Evolutionary conservation across 53 echinoderm and acorn worm genomes (phyloP).

Genomic region (Crossaster papposus): DNA sequence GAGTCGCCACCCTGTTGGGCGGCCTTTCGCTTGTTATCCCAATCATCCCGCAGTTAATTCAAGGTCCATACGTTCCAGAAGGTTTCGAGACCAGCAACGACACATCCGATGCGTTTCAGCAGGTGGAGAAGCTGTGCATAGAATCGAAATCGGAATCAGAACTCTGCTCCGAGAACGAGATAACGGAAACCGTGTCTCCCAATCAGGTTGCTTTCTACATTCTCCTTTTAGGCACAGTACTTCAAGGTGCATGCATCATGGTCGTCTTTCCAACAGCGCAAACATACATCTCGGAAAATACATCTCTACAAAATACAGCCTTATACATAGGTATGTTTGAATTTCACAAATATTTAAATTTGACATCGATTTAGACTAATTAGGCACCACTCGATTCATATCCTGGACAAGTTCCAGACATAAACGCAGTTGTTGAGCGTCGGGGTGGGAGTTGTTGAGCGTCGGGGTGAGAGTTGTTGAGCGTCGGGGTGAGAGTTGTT

Average conservation of each 20-base stretch:
- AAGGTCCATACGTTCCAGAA: neutral
- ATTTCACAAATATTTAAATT: too few relatives aligned
- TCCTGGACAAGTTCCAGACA: too few relatives aligned
- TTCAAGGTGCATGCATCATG: neutral
- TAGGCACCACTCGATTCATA: too few relatives aligned
- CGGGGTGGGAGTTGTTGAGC: too few relatives aligned
- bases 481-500: too few relatives aligned
- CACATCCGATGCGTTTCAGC: neutral
- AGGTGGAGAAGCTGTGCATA: neutral
- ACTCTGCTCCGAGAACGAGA: neutral
- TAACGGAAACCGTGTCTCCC: neutral
- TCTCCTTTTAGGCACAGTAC: neutral
- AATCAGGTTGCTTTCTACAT: conserved; percentile 17
- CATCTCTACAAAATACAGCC: neutral
- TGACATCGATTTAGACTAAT: too few relatives aligned
- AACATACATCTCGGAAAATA: conserved; percentile 10
- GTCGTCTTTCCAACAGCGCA: neutral
- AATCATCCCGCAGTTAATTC: conserved; percentile 17
- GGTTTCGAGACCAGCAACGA: conserved; percentile 9
- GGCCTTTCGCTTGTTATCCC: neutral
- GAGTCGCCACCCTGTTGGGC: neutral
- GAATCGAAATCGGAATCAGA: neutral
- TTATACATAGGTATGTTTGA: conserved; percentile 26
- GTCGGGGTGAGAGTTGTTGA: too few relatives aligned
- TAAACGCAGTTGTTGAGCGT: too few relatives aligned